Base-by-base conservation (phyloP, 1,140 invertebrate genomes). In the Colletes gigas region DNA sequence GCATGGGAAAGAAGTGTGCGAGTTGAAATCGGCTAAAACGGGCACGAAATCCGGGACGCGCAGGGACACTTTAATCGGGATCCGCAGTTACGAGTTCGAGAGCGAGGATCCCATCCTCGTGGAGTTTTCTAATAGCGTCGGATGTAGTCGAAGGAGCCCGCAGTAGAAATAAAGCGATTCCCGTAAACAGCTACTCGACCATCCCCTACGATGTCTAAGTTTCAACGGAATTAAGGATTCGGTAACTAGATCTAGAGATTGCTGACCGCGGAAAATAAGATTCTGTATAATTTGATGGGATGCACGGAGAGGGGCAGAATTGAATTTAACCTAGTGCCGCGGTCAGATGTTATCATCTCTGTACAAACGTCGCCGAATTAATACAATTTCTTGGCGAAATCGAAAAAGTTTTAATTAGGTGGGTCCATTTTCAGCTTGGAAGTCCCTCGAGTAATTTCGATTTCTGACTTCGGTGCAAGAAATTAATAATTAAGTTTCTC, bases 41-140 rank as follows among this genome's bases (percentile, higher is more conserved):
- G 57, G 62, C 65, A 30, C 59, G 47, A 54, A 67, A 65, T 78
- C 66, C 75, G 59, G 70, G 39, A 70, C 66, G 54, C 70, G 67
- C 47, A 15, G 44, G 72, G 50, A 73, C 81, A 83, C 44, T 79
- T 80, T 75, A 75, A 84, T 84, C 70, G 83, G 47, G 57, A 52
- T 70, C 39, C 19, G 54, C 66, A 80, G 52, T 79, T 70, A 21
- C 52, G 19, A 75, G 66, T 71, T 83, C 44, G 47, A 81, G 30
- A 5, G 17, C 17, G n/a, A 52, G 44, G 55, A 9, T 54, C 47
- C 54, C n/a, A 39, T 50, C 47, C 72, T 17, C 39, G 21, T 39
- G 17, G 62, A 81, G 63, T 68, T 83, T 68, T 54, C 39, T 55
- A 57, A 80, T 83, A 80, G 66, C 60, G 55, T 47, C 57, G 44